Evolutionary conservation across 2,888 invertebrate species (phyloP), one percentile per base, ranked within the genome.

Genomic region (Lasius fuliginosus): DNA sequence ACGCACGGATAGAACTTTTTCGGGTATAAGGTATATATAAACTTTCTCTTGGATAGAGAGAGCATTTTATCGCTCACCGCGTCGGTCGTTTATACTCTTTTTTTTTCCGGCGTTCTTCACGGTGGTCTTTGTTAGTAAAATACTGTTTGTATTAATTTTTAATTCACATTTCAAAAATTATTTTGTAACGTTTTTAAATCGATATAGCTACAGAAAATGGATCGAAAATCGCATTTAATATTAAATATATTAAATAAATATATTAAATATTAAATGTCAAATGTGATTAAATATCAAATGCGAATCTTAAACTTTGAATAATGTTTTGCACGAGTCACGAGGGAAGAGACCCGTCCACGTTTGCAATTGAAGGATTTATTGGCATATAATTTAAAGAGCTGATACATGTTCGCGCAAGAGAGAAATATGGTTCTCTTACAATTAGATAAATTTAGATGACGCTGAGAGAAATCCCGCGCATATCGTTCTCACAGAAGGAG

Each of bases 1-100:
- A 42, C 30, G 49, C 15, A 40, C 5, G 53, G 18, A 53, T 23
- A 23, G 67, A n/a, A 60, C 49, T 18, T 18, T 49, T 71, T 82
- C 69, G 46, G 18, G 46, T 60, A 60, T 33, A 62, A 36, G 12
- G 36, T 36, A 36, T 36, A 74, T 65, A 67, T 46, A 56, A 79
- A 79, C 84, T 84, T 84, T 86, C 84, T 85, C 69, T 62, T 36
- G 36, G 11, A 46, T 11, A 49, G 18, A 53, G 64, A 74, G 46
- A 58, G n/a, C 9, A 68, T 18, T 64, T 83, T 36, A 77, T 84
- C 49, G 81, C 53, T 49, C 33, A 5, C 23, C 18, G 58, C 49
- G n/a, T 60, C 46, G 36, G n/a, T 18, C 62, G 30, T 56, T 82
- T 58, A 73, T 69, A 81, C 2, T 5, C 36, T 36, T 5, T 49